Evolutionary conservation across 2,113 vertebrate species (phyloP), one percentile per base, ranked within the genome.

Genomic region (Nothoprocta perdicaria): DNA sequence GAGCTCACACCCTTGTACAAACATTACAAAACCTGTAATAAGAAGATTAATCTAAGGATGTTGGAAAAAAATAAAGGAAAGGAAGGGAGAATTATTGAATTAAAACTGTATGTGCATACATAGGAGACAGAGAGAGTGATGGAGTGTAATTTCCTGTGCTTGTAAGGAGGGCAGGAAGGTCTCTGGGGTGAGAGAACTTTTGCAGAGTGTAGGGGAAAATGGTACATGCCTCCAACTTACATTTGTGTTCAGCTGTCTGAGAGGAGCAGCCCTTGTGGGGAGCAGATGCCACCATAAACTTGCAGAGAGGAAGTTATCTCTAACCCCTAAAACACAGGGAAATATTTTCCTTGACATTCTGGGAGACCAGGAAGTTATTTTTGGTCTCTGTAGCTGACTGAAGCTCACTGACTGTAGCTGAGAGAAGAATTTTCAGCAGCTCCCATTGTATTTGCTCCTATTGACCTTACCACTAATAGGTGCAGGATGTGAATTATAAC

Each of bases 281-380:
- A 52, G 7, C 12, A 18, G 23, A 52, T 71, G 35, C 5, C 69
- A 67, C 87, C 18, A 40, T 46, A 81, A 93, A 80, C 48, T 48
- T 93, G 76, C 69, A 75, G 95, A 81, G 89, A 45, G 79, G 94
- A 96, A 96, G 80, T 79, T 94, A 94, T 93, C 91, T 76, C 83
- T 93, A 95, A 95, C 87, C 79, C 75, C 88, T 52, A 95, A 96
- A 96, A 89, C 81, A 67, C 45, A 86, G 88, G 76, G 76, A 93
- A 95, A 93, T 96, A 92, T 95, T 96, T 96, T 96, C 80, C 89
- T 58, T 1, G n/a, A 92, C 0, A 2, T 62, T 94, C 38, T 91
- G 89, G 86, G 86, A 93, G 85, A 92, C 38, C 85, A 93, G 96
- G 95, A 95, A 96, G 89, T 96, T 95, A 96, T 96, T 96, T 95